Evolutionary conservation across 23 tunicate genomes (phyloP).

Genomic region (Aplidium turbinatum): DNA sequence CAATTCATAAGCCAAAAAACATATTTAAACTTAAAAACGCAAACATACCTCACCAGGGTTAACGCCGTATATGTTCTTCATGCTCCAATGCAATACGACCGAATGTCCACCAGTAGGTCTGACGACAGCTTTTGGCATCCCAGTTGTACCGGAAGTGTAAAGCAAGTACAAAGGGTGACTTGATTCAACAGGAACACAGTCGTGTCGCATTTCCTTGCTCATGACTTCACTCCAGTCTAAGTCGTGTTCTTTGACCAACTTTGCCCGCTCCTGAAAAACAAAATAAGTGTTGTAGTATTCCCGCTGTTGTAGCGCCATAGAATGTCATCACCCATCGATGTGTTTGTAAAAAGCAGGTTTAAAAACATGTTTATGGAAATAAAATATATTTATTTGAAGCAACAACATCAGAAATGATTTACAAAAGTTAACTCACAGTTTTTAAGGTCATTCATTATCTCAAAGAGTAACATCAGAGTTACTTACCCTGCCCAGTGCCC

Average conservation of each 20-base stretch:
- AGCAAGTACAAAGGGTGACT: slow-evolving; percentile 90
- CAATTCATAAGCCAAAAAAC: slow-evolving; percentile 3
- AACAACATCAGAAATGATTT: too few species aligned
- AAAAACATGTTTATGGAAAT: too few species aligned
- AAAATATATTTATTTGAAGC: too few species aligned
- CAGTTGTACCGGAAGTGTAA: slow-evolving; percentile 95
- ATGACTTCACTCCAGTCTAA: slow-evolving; percentile 75
- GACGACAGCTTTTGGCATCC: slow-evolving; percentile 86
- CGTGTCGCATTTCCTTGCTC: slow-evolving; percentile 46
- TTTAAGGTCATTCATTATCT: too few species aligned
- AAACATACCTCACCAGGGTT: slow-evolving; percentile 88
- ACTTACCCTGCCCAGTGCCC: too few species aligned
- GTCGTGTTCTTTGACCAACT: slow-evolving; percentile 39
- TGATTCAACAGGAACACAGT: slow-evolving; percentile 94
- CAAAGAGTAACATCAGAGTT: too few species aligned
- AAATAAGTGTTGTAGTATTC: not conserved
- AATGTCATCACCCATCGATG: too few species aligned
- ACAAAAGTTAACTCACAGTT: too few species aligned
- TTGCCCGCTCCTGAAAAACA: slow-evolving; percentile 57
- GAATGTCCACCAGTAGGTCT: slow-evolving; percentile 91
- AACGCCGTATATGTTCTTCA: slow-evolving; percentile 84
- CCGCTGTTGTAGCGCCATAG: too few species aligned
- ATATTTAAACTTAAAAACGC: not conserved
- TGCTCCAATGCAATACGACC: slow-evolving; percentile 84
- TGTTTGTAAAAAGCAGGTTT: too few species aligned